Base-by-base conservation (phyloP, 2,113 vertebrate genomes). In the Anoplopoma fimbria region DNA sequence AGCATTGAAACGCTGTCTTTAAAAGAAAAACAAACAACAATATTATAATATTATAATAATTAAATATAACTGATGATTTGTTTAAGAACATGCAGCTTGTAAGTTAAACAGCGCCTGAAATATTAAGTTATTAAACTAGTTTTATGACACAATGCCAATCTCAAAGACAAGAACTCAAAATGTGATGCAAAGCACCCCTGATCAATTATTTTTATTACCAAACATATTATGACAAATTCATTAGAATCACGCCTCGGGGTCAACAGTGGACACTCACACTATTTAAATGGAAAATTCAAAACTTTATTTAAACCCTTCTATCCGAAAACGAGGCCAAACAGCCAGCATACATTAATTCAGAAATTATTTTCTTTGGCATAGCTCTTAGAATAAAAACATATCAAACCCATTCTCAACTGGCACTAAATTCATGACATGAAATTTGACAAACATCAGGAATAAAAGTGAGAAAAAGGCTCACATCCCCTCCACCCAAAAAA, bases 401-500 rank as follows among this genome's bases (percentile, higher is more conserved):
- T 17, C 9, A 29, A 69, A 62, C 10, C 31, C 25, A 68, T 34
- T 38, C 21, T 36, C 0, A 49, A 68, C 2, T 36, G 31, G n/a
- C 21, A 19, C 0, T 2, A 60, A 9, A 70, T 65, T 25, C 2
- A 71, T 31, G 3, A 51, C 40, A 3, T 40, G 6, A 68, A 23
- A 71, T 51, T 47, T 71, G 23, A 79, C 38, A 83, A 82, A 36
- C 47, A 79, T 65, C 23, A 53, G 19, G 71, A 33, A 49, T 7
- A 64, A 72, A 70, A 25, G 49, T 12, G 51, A 71, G 13, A 38
- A 36, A n/a, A 53, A 31, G 33, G 51, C 9, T 45, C 51, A 25
- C 2, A n/a, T 51, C 45, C 23, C 7, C 6, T 23, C 45, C 55
- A 2, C 4, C 6, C 31, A 40, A 57, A 33, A n/a, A 68, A 57